A percentile compares a stretch with the other conserved stretches of the same genome.
These are phyloP conservation scores for Bolinopsis microptera DNA, from an alignment of 37 sponge, comb jelly and placozoan genomes.

Conservation along the genomic window DNA sequence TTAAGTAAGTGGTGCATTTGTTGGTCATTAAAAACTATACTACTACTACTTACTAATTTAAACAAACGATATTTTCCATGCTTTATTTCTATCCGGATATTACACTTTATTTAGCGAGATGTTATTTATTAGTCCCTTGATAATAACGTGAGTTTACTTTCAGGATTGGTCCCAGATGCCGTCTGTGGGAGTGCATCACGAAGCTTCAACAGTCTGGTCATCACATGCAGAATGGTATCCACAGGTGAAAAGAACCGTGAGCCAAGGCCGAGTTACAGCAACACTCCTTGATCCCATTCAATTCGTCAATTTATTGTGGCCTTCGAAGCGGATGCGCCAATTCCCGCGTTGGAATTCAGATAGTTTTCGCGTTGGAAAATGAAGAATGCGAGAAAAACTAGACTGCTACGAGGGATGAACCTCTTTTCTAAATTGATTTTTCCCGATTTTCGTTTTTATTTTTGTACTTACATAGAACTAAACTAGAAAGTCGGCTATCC, in stretches of 20 bases:
- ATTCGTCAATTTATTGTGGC: too few species aligned
- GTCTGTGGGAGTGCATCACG: slow-evolving; percentile 49
- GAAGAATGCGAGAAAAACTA: not conserved
- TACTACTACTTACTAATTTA: not conserved
- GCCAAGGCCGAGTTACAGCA: too few species aligned
- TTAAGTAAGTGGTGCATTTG: slow-evolving; percentile 38
- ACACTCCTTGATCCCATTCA: too few species aligned
- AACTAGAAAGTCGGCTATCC: not conserved
- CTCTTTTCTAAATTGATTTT: not conserved
- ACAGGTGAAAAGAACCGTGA: too few species aligned
- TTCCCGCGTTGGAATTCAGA: not conserved
- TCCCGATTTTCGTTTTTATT: not conserved
- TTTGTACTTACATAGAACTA: not conserved
- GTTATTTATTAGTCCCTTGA: too few species aligned
- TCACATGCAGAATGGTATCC: not conserved
- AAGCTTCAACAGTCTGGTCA: not conserved
- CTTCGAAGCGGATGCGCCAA: not conserved
- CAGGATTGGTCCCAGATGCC: slow-evolving; percentile 32
- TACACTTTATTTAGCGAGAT: too few species aligned
- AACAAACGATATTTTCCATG: not conserved
- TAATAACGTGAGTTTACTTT: too few species aligned
- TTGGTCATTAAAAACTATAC: not conserved
- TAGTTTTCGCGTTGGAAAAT: not conserved
- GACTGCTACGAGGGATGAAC: not conserved
- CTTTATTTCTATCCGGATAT: too few species aligned